Conservation (phyloP, 2,888 invertebrate genomes). For the Mythimna loreyi region DNA sequence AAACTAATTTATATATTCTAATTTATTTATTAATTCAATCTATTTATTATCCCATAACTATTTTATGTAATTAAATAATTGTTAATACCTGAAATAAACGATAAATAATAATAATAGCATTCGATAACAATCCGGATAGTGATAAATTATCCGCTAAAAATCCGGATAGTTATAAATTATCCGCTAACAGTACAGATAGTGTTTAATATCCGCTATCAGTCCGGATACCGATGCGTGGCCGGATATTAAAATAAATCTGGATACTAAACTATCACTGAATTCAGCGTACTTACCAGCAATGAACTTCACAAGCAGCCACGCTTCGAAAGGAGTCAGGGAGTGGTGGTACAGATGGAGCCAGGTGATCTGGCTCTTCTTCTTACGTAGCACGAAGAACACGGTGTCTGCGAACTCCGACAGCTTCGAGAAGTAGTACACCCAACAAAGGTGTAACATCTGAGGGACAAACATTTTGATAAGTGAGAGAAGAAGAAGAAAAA, state of each 20-base stretch:
- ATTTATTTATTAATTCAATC: too few relatives aligned
- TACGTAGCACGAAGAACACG: constrained; percentile 95
- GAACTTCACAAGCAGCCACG: constrained; percentile 95
- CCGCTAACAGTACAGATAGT: too few relatives aligned
- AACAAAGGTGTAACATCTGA: constrained; percentile 96
- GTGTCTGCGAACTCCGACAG: constrained; percentile 97
- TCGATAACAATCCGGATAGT: too few relatives aligned
- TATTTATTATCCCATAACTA: too few relatives aligned
- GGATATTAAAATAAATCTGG: neutral
- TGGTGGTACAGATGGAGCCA: constrained; percentile 97
- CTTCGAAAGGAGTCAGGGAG: constrained; percentile 94
- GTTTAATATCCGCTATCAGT: neutral
- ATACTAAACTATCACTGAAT: neutral
- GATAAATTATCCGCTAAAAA: neutral
- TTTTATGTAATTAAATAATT: too few relatives aligned
- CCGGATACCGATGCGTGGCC: neutral
- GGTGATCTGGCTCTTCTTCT: constrained; percentile 96
- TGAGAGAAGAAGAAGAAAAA: too few relatives aligned
- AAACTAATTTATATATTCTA: too few relatives aligned
- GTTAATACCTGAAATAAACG: too few relatives aligned
- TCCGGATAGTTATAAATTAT: neutral
- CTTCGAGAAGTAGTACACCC: constrained; percentile 98
- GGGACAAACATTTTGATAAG: constrained; percentile 69
- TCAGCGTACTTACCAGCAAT: constrained; percentile 91
- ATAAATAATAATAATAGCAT: too few relatives aligned